Evolutionary conservation across 1,140 invertebrate species (phyloP).

Genomic region (Subanguina moxae): DNA sequence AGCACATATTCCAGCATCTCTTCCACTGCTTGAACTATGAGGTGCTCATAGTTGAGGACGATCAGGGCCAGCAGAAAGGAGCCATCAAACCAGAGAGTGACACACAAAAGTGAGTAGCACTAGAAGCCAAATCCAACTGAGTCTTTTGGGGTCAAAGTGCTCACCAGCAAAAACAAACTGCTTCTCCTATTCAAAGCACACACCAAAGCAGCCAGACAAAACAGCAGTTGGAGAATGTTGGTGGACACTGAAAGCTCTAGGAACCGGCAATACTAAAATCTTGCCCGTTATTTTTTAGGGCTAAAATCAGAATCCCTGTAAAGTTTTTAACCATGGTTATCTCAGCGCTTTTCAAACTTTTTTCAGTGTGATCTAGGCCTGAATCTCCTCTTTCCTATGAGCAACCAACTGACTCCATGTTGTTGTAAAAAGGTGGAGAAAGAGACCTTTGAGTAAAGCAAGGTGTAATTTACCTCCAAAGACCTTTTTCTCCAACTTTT

Average conservation of each 20-base stretch:
- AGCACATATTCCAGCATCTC: neutral
- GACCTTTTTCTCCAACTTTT: no score
- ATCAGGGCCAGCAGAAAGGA: slow-evolving; percentile 8
- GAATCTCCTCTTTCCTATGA: no score
- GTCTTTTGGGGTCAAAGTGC: neutral
- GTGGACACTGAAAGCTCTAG: slow-evolving; percentile 21
- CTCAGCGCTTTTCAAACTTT: no score
- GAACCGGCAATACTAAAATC: slow-evolving; percentile 21
- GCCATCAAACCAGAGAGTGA: slow-evolving; percentile 13
- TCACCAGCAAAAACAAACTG: slow-evolving; percentile 24
- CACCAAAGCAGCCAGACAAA: slow-evolving; percentile 19
- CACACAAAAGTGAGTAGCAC: slow-evolving; percentile 22
- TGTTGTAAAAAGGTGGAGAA: no score
- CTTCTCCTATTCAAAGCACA: slow-evolving; percentile 23
- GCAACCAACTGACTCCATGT: no score
- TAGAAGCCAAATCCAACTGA: slow-evolving; percentile 1
- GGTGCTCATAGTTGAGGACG: slow-evolving; percentile 14
- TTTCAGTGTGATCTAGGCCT: no score
- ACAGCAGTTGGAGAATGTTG: slow-evolving; percentile 17
- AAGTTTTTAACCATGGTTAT: no score
- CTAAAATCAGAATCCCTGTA: no score
- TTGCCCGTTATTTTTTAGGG: no score
- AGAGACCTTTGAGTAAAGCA: no score
- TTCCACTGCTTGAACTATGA: slow-evolving; percentile 12
- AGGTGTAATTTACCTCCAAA: no score